These are phyloP conservation scores for Edolisoma coerulescens DNA, from an alignment of 2,113 vertebrate species.

Conservation along the genomic window DNA sequence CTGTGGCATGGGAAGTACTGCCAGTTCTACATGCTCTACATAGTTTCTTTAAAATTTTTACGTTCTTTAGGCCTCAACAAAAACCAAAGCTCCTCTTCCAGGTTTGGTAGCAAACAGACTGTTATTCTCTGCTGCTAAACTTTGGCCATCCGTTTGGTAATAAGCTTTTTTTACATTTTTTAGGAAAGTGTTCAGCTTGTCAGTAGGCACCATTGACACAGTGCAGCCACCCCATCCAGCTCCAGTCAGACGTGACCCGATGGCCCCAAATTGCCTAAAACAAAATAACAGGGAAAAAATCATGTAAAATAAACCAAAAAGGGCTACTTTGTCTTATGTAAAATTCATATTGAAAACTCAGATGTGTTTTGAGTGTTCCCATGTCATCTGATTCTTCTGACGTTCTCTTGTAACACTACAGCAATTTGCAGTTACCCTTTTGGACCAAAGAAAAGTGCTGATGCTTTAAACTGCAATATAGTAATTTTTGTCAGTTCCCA, in stretches of 20 bases:
- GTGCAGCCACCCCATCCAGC: conserved; percentile 98
- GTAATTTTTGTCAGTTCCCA: background rate
- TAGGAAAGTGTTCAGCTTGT: conserved; percentile 82
- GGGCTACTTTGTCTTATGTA: background rate
- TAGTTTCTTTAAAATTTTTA: conserved; percentile 60
- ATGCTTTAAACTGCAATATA: background rate
- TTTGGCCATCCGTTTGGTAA: conserved; percentile 73
- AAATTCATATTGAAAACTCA: background rate
- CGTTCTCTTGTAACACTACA: background rate
- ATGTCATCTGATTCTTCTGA: background rate
- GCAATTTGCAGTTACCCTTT: background rate
- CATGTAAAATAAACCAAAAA: background rate
- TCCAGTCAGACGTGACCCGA: conserved; percentile 92
- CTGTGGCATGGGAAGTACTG: conserved; percentile 59
- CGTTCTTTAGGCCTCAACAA: conserved; percentile 78
- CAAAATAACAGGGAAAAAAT: conserved; percentile 17
- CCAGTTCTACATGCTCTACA: conserved; percentile 61
- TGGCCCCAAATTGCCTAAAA: conserved; percentile 86
- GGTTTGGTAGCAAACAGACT: conserved; percentile 91
- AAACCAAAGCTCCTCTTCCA: conserved; percentile 86
- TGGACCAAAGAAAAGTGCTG: background rate
- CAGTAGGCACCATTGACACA: conserved; percentile 90
- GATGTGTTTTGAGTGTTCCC: background rate
- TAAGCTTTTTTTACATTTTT: conserved; percentile 80
- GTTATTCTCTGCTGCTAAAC: conserved; percentile 70